Base-by-base conservation (phyloP, 1,140 invertebrate genomes). In the Vanessa atalanta region DNA sequence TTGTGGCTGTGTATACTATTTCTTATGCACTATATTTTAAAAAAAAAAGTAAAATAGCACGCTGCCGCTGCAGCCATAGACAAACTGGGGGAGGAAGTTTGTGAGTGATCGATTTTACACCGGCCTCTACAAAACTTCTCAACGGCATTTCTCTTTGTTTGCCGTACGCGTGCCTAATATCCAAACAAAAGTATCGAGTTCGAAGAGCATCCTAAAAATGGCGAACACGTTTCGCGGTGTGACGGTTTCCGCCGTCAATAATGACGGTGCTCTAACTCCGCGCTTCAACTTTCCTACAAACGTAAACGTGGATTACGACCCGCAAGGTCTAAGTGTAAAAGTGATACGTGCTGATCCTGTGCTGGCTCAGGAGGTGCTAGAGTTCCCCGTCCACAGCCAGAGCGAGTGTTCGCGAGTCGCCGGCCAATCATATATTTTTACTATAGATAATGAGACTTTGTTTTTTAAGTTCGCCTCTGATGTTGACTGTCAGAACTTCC, bases 401-500 rank as follows among this genome's bases (percentile, higher is more conserved):
- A 95, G 95, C 77, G 96, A 96, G 93, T 96, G 95, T 87, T 95
- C 95, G 73, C 93, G 94, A 79, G 94, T 96, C 57, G 94, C 95
- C 69, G 93, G 93, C 68, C 93, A 94, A 85, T 95, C 95, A 73
- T 96, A 96, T 88, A 93, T 96, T 77, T 96, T 96, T 86, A 95
- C 95, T 69, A 89, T 96, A 76, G 95, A 96, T 88, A 94, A 95
- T 87, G 95, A 96, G 83, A 95, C 93, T 66, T 82, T 93, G 72
- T 91, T 93, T 83, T 93, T 93, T 81, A 92, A 92, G 78, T 93
- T 93, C 79, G 84, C 82, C 37, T 90, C 88, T 11, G 92, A 93
- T 75, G 81, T 88, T 94, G 96, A 97, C 90, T 95, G 96, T 82
- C 94, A 95, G 88, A 95, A 94, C 76, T 97, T 98, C 90, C 96